Percentiles rank a stretch among this genome's conserved stretches.
Evolutionary conservation across 2,888 invertebrate species (phyloP).

Genomic region (Xiphydria camelus): DNA sequence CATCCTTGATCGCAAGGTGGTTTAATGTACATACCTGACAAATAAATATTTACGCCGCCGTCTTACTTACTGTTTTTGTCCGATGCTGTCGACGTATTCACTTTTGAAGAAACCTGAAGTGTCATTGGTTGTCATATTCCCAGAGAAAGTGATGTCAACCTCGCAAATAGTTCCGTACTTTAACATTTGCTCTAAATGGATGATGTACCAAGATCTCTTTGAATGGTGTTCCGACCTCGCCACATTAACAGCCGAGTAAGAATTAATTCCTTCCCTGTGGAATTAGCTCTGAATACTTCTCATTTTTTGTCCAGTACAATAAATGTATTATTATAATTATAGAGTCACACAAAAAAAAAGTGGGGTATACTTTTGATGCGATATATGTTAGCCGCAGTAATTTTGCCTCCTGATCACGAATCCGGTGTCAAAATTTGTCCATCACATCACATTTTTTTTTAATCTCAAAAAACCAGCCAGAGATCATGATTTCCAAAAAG

Average conservation of each 20-base stretch:
- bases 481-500: too few species aligned
- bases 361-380: too few species aligned
- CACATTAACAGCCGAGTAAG: constrained; percentile 2
- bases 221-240: constrained; percentile 61
- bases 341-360: too few species aligned
- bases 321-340: constrained; percentile 10
- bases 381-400: too few species aligned
- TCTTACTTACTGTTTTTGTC: constrained; percentile 60
- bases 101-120: constrained; percentile 74
- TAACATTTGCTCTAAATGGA: constrained; percentile 65
- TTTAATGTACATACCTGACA: neutral
- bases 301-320: constrained; percentile 20
- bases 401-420: too few species aligned
- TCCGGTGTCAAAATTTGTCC: too few species aligned
- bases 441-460: too few species aligned
- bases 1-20: too few species aligned
- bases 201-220: constrained; percentile 66
- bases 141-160: constrained; percentile 68
- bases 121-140: constrained; percentile 66
- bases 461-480: too few species aligned
- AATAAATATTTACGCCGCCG: too few species aligned
- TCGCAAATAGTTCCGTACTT: constrained; percentile 64
- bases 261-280: constrained; percentile 16
- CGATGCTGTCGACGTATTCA: constrained; percentile 61
- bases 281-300: constrained; percentile 26